Conservation (phyloP, 2,888 invertebrate species). For the Ochropleura leucogaster region DNA sequence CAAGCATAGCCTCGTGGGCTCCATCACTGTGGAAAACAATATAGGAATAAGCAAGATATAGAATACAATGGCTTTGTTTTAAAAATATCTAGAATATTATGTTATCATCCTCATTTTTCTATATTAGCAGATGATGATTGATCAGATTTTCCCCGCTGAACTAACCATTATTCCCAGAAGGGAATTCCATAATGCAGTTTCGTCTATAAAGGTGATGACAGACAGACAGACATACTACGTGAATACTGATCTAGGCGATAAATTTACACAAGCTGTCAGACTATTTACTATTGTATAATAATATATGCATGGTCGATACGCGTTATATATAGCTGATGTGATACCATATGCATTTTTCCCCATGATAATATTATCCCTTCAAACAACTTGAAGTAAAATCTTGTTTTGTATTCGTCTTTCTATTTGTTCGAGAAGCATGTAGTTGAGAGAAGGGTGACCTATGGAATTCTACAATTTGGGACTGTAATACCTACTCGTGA, state of each 20-base stretch:
- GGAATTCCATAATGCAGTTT: neutral
- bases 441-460: constrained; percentile 26
- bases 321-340: neutral
- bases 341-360: neutral
- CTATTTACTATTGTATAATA: neutral
- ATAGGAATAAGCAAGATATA: neutral
- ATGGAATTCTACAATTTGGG: constrained; percentile 1
- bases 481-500: constrained; percentile 17
- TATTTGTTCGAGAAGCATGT: neutral
- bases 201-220: neutral
- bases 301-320: neutral
- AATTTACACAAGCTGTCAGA: neutral
- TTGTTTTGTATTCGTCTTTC: constrained; percentile 7
- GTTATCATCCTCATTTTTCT: neutral
- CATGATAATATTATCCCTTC: neutral
- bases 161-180: neutral
- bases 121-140: neutral
- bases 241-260: neutral
- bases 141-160: neutral
- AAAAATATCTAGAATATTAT: neutral
- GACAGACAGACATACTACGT: neutral
- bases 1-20: constrained; percentile 87
- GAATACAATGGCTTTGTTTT: neutral
- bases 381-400: neutral
- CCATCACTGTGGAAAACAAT: constrained; percentile 80